Percentiles rank a stretch among this genome's conserved stretches.
phyloP scores from a whole-genome alignment of 2,797 vertebrate species.

The Morus bassanus region DNA sequence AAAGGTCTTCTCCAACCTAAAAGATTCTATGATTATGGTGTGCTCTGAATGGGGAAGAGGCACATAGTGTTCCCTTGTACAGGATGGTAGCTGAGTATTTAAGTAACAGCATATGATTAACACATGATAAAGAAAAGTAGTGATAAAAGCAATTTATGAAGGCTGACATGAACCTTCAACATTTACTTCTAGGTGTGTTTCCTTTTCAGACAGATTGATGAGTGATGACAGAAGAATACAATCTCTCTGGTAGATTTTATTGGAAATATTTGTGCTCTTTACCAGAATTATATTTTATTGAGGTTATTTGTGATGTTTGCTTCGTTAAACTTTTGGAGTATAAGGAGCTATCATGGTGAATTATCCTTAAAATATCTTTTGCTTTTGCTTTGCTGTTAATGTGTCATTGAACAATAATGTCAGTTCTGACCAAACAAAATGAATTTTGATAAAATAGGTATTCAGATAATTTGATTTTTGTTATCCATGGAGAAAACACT shows the following conservation, averaged over 20 bases:
- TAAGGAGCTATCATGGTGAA: background rate
- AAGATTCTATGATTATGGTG: too few species aligned
- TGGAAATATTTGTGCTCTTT: background rate
- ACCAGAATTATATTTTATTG: background rate
- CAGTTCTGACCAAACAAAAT: background rate
- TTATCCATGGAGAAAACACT: background rate
- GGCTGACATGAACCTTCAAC: background rate
- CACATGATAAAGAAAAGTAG: background rate
- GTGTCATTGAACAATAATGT: background rate
- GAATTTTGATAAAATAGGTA: background rate
- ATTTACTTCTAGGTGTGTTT: background rate
- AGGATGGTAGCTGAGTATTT: background rate
- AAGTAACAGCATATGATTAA: background rate
- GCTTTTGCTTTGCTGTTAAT: background rate
- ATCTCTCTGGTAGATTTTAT: background rate
- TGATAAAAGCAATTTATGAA: conserved; percentile 13
- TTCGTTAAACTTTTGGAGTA: background rate
- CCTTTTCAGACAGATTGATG: background rate
- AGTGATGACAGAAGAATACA: background rate
- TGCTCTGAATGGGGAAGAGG: background rate
- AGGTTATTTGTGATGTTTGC: background rate
- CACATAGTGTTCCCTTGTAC: background rate
- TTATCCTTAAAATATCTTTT: background rate
- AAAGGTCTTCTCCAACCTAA: too few species aligned
- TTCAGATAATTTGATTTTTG: background rate